These are phyloP conservation scores for Kobus ellipsiprymnus DNA, from an alignment of 2,113 vertebrate species.

Conservation along the genomic window DNA sequence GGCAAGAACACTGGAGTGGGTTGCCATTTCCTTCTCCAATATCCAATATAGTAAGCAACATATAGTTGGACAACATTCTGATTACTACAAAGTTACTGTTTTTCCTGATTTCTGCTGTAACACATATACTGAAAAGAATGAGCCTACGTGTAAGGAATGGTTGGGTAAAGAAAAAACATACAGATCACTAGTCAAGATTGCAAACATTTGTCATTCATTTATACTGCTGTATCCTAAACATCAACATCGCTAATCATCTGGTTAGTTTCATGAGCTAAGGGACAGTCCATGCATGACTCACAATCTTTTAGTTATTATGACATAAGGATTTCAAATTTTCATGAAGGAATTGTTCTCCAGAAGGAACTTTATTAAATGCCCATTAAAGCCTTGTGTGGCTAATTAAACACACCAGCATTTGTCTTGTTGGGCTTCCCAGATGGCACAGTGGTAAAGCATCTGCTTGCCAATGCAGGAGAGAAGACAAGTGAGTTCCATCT, in stretches of 20 bases:
- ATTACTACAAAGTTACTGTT: conserved; percentile 78
- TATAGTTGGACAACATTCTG: conserved; percentile 82
- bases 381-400: not conserved
- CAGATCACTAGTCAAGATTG: conserved; percentile 76
- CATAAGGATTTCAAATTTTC: conserved; percentile 1
- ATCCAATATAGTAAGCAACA: conserved; percentile 86
- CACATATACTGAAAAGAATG: conserved; percentile 75
- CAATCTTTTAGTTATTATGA: not conserved
- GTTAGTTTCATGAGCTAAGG: not conserved
- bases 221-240: not conserved
- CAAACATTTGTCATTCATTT: conserved; percentile 73
- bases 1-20: too few relatives aligned
- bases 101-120: conserved; percentile 65
- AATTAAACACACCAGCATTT: not conserved
- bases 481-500: not conserved
- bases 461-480: not conserved
- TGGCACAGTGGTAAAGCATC: not conserved
- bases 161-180: conserved; percentile 72
- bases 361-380: not conserved
- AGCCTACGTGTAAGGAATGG: conserved; percentile 63
- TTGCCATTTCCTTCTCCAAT: conserved; percentile 42
- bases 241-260: not conserved
- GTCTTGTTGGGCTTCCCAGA: not conserved
- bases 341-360: not conserved
- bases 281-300: not conserved